Evolutionary conservation across 2,113 vertebrate species (phyloP).

Genomic region (Gallinago jamesoni): DNA sequence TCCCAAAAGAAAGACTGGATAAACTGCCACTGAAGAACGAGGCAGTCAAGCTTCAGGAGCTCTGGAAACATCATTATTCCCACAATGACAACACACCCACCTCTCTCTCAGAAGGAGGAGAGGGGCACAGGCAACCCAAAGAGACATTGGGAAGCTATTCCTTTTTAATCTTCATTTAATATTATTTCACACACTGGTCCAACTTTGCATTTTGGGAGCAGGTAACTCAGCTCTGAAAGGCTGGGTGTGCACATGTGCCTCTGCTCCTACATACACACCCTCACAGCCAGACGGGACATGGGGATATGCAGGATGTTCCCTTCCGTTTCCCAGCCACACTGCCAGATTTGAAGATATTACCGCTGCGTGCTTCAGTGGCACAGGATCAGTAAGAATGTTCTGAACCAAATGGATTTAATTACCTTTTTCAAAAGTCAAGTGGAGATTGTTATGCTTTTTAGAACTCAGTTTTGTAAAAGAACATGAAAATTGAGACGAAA

Average conservation of each 20-base stretch:
- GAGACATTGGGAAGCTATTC: not conserved
- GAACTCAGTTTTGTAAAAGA: not conserved
- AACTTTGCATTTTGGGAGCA: not conserved
- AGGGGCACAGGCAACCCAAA: not conserved
- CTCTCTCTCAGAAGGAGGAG: not conserved
- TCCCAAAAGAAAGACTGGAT: not conserved
- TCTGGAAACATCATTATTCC: not conserved
- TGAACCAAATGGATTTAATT: not conserved
- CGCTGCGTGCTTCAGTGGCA: not conserved
- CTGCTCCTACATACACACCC: not conserved
- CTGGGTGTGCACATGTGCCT: not conserved
- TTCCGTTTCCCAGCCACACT: not conserved
- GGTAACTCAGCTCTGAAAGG: not conserved
- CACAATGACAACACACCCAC: not conserved
- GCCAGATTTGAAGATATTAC: not conserved
- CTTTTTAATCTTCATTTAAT: not conserved
- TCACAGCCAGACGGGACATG: not conserved
- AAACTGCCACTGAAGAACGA: not conserved
- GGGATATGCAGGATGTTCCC: not conserved
- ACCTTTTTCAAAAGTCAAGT: not conserved
- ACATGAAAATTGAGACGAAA: not conserved
- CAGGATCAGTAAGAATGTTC: not conserved
- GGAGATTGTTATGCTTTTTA: not conserved
- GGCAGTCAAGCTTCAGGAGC: not conserved
- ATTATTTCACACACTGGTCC: not conserved